These are phyloP conservation scores for Unio delphinus DNA, from an alignment of 2,888 invertebrate genomes.

Conservation along the genomic window DNA sequence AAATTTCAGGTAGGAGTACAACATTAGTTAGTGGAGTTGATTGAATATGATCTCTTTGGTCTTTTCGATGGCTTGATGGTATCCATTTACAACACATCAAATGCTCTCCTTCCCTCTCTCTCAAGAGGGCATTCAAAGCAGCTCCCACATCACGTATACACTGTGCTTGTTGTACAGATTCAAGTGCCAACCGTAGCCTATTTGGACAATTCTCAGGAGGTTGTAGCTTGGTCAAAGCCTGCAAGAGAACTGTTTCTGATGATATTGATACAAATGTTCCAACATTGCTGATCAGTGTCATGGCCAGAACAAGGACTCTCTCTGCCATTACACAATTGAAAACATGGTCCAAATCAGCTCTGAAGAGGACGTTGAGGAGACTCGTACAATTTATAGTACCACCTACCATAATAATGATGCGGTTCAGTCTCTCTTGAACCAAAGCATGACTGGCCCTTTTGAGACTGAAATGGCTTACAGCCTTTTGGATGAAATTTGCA, in stretches of 20 bases:
- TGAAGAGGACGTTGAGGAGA: slow-evolving; percentile 19
- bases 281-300: slow-evolving; percentile 45
- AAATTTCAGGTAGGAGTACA: slow-evolving; percentile 4
- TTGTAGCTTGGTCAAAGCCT: slow-evolving; percentile 19
- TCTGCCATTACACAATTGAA: slow-evolving; percentile 34
- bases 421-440: slow-evolving; percentile 25
- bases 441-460: not conserved
- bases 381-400: slow-evolving; percentile 18
- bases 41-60: slow-evolving; percentile 7
- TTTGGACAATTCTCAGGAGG: slow-evolving; percentile 21
- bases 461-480: slow-evolving; percentile 21
- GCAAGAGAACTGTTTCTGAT: slow-evolving; percentile 26
- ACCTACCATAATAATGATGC: slow-evolving; percentile 23
- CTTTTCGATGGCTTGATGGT: not conserved
- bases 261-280: slow-evolving; percentile 27
- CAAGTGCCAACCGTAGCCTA: slow-evolving; percentile 22
- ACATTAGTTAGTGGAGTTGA: slow-evolving; percentile 7
- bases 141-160: slow-evolving; percentile 30
- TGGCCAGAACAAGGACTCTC: slow-evolving; percentile 37
- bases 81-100: slow-evolving; percentile 33
- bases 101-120: slow-evolving; percentile 23
- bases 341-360: slow-evolving; percentile 4
- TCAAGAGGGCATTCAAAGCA: slow-evolving; percentile 20
- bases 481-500: slow-evolving; percentile 12
- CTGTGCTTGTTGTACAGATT: slow-evolving; percentile 16